These are phyloP conservation scores for Eudemis profundana DNA, from an alignment of 2,888 invertebrate species.

Conservation along the genomic window DNA sequence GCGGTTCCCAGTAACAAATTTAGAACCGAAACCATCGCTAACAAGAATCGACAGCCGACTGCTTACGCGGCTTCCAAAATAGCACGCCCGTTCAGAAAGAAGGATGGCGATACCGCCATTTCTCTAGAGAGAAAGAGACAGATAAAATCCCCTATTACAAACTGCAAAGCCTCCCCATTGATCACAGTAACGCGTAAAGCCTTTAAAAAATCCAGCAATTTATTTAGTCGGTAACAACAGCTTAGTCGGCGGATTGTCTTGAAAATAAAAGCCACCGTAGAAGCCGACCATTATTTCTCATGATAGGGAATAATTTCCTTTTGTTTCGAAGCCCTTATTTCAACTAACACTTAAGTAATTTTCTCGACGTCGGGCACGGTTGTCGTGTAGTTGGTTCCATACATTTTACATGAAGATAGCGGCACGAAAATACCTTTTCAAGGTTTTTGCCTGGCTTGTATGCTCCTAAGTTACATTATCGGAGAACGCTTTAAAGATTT, in stretches of 20 bases:
- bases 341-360: conserved; percentile 14
- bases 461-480: conserved; percentile 15
- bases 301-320: conserved; percentile 42
- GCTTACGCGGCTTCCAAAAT: conserved; percentile 64
- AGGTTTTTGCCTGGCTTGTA: background rate
- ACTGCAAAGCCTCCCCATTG: conserved; percentile 78
- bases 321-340: conserved; percentile 31
- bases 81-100: conserved; percentile 58
- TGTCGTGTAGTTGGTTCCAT: background rate
- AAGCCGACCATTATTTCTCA: conserved; percentile 38
- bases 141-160: conserved; percentile 73
- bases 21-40: conserved; percentile 65
- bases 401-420: conserved; percentile 21
- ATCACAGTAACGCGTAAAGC: conserved; percentile 81
- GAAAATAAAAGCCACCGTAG: conserved; percentile 46
- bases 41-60: conserved; percentile 73
- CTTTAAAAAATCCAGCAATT: conserved; percentile 81
- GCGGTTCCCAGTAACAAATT: conserved; percentile 55
- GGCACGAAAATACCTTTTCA: conserved; percentile 7
- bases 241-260: conserved; percentile 57
- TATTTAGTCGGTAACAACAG: conserved; percentile 76
- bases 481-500: conserved; percentile 9
- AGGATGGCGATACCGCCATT: conserved; percentile 53
- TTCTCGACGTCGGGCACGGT: background rate
- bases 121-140: conserved; percentile 57